Evolutionary conservation across 2,888 invertebrate genomes (phyloP).

Genomic region (Sphaeridia pumilis): DNA sequence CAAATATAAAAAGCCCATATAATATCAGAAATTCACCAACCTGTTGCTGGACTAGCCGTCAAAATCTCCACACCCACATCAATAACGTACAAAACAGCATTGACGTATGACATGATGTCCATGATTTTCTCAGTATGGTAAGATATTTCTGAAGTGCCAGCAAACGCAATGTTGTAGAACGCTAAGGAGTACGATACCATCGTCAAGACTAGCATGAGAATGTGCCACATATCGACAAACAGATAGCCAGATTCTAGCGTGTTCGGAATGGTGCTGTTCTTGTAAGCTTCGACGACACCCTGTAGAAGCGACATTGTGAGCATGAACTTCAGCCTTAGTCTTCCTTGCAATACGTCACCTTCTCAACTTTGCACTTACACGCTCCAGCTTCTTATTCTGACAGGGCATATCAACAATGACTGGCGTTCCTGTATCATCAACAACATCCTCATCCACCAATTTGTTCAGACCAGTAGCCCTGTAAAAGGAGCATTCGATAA

Average conservation of each 20-base stretch:
- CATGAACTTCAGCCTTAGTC: too few species aligned
- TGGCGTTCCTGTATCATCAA: slow-evolving; percentile 26
- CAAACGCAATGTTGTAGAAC: slow-evolving; percentile 1
- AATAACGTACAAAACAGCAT: slow-evolving; percentile 11
- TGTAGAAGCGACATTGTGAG: too few species aligned
- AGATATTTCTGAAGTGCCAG: not conserved
- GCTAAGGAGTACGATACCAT: slow-evolving; percentile 14
- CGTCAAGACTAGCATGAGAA: slow-evolving; percentile 16
- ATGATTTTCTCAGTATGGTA: not conserved
- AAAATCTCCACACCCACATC: slow-evolving; percentile 30
- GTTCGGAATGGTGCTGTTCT: slow-evolving; percentile 24
- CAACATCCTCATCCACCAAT: slow-evolving; percentile 25
- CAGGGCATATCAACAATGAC: slow-evolving; percentile 27
- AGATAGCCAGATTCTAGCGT: slow-evolving; percentile 18
- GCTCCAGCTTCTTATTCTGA: slow-evolving; percentile 10
- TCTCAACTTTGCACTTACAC: too few species aligned
- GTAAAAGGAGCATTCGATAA: not conserved
- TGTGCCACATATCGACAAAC: slow-evolving; percentile 24
- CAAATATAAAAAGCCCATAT: too few species aligned
- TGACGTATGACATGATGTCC: too few species aligned
- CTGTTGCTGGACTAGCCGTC: slow-evolving; percentile 25
- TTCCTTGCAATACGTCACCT: too few species aligned
- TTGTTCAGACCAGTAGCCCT: slow-evolving; percentile 19
- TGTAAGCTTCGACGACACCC: slow-evolving; percentile 25
- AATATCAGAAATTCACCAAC: too few species aligned